phyloP scores from a whole-genome alignment of 2,113 vertebrate genomes.

The Calyptommatus sinebrachiatus region DNA sequence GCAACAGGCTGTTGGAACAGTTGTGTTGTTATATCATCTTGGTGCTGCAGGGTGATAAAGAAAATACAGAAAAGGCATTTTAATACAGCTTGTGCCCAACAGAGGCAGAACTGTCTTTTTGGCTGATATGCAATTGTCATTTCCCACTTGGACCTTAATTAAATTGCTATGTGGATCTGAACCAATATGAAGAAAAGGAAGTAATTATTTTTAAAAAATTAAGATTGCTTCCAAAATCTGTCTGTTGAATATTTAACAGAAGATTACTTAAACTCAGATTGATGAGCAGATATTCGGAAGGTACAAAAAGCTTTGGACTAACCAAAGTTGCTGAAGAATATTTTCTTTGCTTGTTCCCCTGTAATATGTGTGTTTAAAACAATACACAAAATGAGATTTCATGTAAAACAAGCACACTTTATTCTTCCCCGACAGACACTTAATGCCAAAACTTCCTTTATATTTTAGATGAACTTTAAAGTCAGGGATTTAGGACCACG shows the following conservation, averaged over 20 bases:
- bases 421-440: constrained; percentile 9
- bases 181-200: background rate
- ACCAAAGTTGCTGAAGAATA: background rate
- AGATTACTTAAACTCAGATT: rapidly evolving
- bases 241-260: background rate
- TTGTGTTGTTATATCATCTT: too few species aligned
- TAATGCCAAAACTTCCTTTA: constrained; percentile 2
- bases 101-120: background rate
- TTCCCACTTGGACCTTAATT: background rate
- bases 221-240: background rate
- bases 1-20: too few species aligned
- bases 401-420: constrained; percentile 27
- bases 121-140: background rate
- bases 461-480: background rate
- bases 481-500: background rate
- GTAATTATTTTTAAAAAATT: background rate
- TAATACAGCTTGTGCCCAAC: too few species aligned
- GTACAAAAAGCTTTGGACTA: background rate
- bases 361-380: background rate
- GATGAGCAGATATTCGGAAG: constrained; percentile 26
- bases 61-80: background rate
- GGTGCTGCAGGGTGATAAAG: background rate
- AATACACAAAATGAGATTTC: background rate
- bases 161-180: background rate
- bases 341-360: background rate